phyloP scores from a whole-genome alignment of 2,888 invertebrate species.

The Drosophila acutilabella region DNA sequence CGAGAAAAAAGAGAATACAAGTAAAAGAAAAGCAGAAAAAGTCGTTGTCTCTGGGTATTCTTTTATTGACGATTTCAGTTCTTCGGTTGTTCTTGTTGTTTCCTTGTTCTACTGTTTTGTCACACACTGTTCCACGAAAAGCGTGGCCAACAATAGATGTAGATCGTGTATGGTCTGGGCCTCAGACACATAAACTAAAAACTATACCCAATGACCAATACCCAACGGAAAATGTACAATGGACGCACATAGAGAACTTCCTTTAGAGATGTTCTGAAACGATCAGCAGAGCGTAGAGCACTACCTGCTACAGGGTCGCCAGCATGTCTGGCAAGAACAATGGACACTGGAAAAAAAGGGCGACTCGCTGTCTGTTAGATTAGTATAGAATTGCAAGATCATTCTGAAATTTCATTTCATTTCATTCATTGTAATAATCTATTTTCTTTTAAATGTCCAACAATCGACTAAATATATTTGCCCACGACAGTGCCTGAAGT shows the following conservation, averaged over 20 bases:
- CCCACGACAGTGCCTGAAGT: constrained; percentile 38
- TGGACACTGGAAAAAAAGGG: constrained; percentile 39
- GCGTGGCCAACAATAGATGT: constrained; percentile 71
- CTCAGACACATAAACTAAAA: constrained; percentile 65
- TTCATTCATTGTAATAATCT: constrained; percentile 66
- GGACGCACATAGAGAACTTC: constrained; percentile 62
- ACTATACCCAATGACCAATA: constrained; percentile 24
- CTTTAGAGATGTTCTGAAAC: constrained; percentile 47
- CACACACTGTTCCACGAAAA: constrained; percentile 76
- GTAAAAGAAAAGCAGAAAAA: constrained; percentile 55
- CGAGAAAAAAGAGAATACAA: constrained; percentile 12
- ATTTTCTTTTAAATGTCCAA: constrained; percentile 75
- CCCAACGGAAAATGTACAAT: constrained; percentile 52
- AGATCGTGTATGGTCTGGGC: constrained; percentile 46
- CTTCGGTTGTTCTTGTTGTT: constrained; percentile 38
- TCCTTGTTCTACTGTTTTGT: constrained; percentile 67
- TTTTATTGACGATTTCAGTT: constrained; percentile 21
- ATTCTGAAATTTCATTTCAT: constrained; percentile 79
- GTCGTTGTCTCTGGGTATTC: constrained; percentile 58
- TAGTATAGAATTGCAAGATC: constrained; percentile 79
- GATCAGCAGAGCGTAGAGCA: background rate
- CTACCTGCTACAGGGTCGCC: constrained; percentile 71
- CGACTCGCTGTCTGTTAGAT: constrained; percentile 67
- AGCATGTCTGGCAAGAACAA: constrained; percentile 77
- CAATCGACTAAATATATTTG: constrained; percentile 47